These are phyloP conservation scores for Hylaea fasciaria DNA, from an alignment of 2,888 invertebrate species.

Conservation along the genomic window DNA sequence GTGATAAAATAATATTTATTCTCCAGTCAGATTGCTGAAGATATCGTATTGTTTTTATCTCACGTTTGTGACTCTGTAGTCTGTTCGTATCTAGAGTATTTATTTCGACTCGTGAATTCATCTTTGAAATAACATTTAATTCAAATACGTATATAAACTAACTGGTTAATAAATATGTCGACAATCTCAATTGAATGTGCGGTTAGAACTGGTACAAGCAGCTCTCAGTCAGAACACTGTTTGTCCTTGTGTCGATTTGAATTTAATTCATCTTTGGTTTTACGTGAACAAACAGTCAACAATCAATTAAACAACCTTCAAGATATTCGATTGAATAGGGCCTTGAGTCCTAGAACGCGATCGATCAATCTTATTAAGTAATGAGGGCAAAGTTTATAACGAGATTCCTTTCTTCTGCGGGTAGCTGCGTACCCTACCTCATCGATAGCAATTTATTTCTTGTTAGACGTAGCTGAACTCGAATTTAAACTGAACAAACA, in stretches of 20 bases:
- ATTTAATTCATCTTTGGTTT: not conserved
- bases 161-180: slow-evolving; percentile 4
- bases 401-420: slow-evolving; percentile 2
- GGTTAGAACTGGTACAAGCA: slow-evolving; percentile 4
- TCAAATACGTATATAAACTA: slow-evolving; percentile 11
- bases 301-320: slow-evolving; percentile 26
- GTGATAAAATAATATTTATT: slow-evolving; percentile 30
- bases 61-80: not conserved
- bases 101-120: slow-evolving; percentile 1
- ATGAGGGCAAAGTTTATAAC: slow-evolving; percentile 16
- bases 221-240: not conserved
- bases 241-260: not conserved
- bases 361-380: slow-evolving; percentile 21
- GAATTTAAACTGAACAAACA: slow-evolving; percentile 12
- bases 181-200: slow-evolving; percentile 7
- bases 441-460: not conserved
- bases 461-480: slow-evolving; percentile 7
- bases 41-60: slow-evolving; percentile 17
- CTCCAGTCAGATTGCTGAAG: slow-evolving; percentile 15
- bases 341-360: slow-evolving; percentile 25
- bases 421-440: too few species aligned
- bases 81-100: slow-evolving; percentile 19
- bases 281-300: not conserved
- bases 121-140: not conserved
- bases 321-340: slow-evolving; percentile 15